Conservation (phyloP, 1,140 invertebrate species). For the Linepithema humile region DNA sequence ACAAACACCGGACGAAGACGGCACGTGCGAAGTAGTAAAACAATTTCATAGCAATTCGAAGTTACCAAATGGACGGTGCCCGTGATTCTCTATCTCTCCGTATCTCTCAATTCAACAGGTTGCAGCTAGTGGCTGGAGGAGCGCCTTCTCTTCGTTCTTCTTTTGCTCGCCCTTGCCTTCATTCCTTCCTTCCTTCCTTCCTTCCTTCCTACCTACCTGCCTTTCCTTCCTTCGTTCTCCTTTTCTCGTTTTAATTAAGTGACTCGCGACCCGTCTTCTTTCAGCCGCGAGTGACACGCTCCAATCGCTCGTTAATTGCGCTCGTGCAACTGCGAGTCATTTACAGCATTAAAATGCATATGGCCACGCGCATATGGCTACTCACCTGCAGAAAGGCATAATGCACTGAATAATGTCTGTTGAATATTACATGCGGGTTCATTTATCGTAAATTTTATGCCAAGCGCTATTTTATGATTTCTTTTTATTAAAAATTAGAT, state of each 20-base stretch:
- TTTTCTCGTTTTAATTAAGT: slow-evolving; percentile 76
- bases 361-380: not conserved
- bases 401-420: not conserved
- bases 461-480: not conserved
- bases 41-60: slow-evolving; percentile 48
- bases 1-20: not conserved
- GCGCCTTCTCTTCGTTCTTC: slow-evolving; percentile 60
- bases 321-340: not conserved
- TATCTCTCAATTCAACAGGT: slow-evolving; percentile 78
- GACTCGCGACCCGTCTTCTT: slow-evolving; percentile 43
- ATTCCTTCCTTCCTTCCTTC: slow-evolving; percentile 57
- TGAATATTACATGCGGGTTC: not conserved
- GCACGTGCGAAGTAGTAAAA: slow-evolving; percentile 1
- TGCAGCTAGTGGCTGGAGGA: slow-evolving; percentile 68
- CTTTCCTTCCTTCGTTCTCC: slow-evolving; percentile 60
- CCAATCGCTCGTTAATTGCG: slow-evolving; percentile 32
- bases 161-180: slow-evolving; percentile 59
- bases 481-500: not conserved
- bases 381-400: not conserved
- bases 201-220: slow-evolving; percentile 46
- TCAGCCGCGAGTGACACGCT: slow-evolving; percentile 19
- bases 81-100: slow-evolving; percentile 55
- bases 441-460: not conserved
- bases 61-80: slow-evolving; percentile 46
- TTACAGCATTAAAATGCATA: not conserved